A percentile compares a stretch with the other conserved stretches of the same genome.
These are phyloP conservation scores for Orius insidiosus DNA, from an alignment of 1,140 invertebrate species.

Conservation along the genomic window DNA sequence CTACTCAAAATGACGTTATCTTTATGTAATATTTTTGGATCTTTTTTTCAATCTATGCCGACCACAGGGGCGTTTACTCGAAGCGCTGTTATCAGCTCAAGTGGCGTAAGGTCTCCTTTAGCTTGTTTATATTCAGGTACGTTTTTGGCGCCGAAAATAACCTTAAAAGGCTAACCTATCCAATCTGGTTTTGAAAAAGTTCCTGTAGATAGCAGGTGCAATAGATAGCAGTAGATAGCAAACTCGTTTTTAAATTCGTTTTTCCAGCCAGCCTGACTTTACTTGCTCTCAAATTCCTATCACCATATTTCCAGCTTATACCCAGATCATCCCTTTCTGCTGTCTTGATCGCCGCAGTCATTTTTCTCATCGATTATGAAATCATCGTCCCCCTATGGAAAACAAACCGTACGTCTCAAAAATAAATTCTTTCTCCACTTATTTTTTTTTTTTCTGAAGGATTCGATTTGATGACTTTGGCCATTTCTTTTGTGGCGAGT, in stretches of 20 bases:
- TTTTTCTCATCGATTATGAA: constrained; percentile 46
- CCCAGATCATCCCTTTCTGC: constrained; percentile 44
- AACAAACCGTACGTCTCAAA: constrained; percentile 22
- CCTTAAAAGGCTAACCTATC: too few species aligned
- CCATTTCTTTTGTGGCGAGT: constrained; percentile 38
- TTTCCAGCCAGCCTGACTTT: constrained; percentile 39
- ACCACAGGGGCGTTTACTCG: constrained; percentile 52
- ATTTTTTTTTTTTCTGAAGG: constrained; percentile 30
- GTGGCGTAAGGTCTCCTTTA: constrained; percentile 53
- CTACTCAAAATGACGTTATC: constrained; percentile 45
- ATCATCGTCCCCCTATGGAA: constrained; percentile 43
- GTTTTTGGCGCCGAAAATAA: too few species aligned
- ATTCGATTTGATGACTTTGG: constrained; percentile 36
- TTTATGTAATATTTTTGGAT: constrained; percentile 49
- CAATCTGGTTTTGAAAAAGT: too few species aligned
- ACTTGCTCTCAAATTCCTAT: constrained; percentile 41
- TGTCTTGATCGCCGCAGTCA: constrained; percentile 49
- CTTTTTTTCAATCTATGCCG: constrained; percentile 55
- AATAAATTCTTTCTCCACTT: not conserved
- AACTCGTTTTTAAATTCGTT: not conserved
- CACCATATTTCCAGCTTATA: constrained; percentile 51
- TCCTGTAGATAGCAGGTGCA: too few species aligned
- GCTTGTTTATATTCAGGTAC: constrained; percentile 46
- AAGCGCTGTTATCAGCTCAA: constrained; percentile 56
- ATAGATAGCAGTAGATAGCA: too few species aligned